Evolutionary conservation across 2,888 invertebrate species (phyloP).

Genomic region (Germaria angustata): DNA sequence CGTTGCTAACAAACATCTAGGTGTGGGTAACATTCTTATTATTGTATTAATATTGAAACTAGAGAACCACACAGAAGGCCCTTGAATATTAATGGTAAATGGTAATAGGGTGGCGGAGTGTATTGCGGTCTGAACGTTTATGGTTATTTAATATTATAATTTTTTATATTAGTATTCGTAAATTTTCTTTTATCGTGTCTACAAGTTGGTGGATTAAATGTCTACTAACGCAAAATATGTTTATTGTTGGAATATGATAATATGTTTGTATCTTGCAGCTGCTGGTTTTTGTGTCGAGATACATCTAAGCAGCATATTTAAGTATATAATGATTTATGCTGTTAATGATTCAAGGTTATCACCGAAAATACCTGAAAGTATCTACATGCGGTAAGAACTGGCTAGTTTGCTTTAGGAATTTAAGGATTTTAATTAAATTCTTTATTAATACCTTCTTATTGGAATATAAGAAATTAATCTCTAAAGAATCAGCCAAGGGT

Average conservation of each 20-base stretch:
- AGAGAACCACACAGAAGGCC: no score
- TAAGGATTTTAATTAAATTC: no score
- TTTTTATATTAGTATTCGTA: conserved; percentile 42
- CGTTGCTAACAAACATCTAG: background rate
- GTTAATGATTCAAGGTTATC: conserved; percentile 22
- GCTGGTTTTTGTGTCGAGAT: background rate
- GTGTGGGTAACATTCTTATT: background rate
- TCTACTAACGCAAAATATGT: conserved; percentile 68
- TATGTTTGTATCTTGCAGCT: conserved; percentile 2
- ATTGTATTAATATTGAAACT: background rate
- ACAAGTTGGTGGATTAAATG: conserved; percentile 69
- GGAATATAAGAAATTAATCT: no score
- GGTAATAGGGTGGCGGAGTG: background rate
- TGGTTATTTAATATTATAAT: conserved; percentile 66
- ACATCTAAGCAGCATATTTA: conserved; percentile 1
- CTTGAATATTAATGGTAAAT: no score
- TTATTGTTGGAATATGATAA: conserved; percentile 67
- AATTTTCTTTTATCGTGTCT: conserved; percentile 48
- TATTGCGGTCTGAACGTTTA: conserved; percentile 20
- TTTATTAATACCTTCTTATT: no score
- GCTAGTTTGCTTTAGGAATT: no score
- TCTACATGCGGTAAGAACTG: no score
- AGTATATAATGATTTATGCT: conserved; percentile 46
- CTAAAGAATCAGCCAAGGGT: no score
- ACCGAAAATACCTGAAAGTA: conserved; percentile 25